Evolutionary conservation across 2,888 invertebrate genomes (phyloP).

Genomic region (Reticulitermes lucifugus): DNA sequence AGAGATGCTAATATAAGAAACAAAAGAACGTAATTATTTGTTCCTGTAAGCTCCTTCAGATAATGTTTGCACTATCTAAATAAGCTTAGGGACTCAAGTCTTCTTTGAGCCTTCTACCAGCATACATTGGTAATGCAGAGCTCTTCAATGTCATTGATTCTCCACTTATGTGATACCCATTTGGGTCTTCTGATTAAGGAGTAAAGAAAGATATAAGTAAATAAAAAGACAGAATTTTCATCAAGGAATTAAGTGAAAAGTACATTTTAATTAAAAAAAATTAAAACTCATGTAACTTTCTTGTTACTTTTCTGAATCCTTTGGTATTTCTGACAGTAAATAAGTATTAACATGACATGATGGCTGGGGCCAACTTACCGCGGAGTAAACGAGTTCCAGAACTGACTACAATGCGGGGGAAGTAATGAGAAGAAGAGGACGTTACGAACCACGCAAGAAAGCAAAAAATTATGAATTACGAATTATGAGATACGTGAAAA

Average conservation of each 20-base stretch:
- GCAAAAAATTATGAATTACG: slow-evolving; percentile 50
- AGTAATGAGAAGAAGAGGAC: slow-evolving; percentile 75
- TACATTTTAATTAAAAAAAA: slow-evolving; percentile 30
- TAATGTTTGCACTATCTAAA: not conserved
- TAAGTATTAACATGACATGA: slow-evolving; percentile 54
- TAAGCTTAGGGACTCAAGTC: not conserved
- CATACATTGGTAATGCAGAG: not conserved
- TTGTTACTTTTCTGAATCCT: slow-evolving; percentile 46
- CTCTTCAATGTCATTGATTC: not conserved
- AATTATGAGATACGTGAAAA: slow-evolving; percentile 47
- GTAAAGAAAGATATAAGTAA: slow-evolving; percentile 10
- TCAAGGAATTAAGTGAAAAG: slow-evolving; percentile 35
- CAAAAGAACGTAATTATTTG: not conserved
- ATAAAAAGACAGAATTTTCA: slow-evolving; percentile 41
- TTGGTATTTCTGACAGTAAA: slow-evolving; percentile 55
- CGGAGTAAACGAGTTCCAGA: slow-evolving; percentile 98
- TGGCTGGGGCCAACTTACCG: slow-evolving; percentile 80
- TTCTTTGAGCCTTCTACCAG: not conserved
- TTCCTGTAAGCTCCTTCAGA: slow-evolving; percentile 4
- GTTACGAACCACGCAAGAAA: slow-evolving; percentile 64
- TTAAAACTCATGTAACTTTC: slow-evolving; percentile 23
- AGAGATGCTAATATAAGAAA: not conserved
- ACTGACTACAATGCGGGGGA: slow-evolving; percentile 83
- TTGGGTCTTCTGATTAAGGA: slow-evolving; percentile 36
- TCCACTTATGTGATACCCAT: slow-evolving; percentile 4